Evolutionary conservation across 2,797 vertebrate genomes (phyloP).

Genomic region (Lindbergichthys nudifrons): DNA sequence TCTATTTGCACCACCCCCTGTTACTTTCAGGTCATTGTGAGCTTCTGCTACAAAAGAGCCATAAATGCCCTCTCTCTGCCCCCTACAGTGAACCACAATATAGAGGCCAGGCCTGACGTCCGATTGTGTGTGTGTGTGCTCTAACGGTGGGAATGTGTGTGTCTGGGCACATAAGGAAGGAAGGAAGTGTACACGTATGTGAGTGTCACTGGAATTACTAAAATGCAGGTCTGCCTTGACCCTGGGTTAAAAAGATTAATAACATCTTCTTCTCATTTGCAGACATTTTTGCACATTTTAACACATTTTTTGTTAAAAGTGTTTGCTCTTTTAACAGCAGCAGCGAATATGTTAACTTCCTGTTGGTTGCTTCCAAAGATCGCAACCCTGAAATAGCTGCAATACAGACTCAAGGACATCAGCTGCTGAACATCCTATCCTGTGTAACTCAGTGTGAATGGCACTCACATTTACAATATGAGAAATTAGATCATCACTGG

Average conservation of each 20-base stretch:
- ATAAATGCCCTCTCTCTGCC: conserved; percentile 50
- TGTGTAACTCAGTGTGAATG: neutral
- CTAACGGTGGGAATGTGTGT: neutral
- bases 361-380: conserved; percentile 11
- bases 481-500: conserved; percentile 5
- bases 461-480: neutral
- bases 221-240: conserved; percentile 5
- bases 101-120: conserved; percentile 15
- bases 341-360: neutral
- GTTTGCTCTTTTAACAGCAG: conserved; percentile 21
- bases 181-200: neutral
- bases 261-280: neutral
- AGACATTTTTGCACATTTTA: conserved; percentile 14
- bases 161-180: neutral
- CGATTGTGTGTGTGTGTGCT: conserved; percentile 9
- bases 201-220: neutral
- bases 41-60: conserved; percentile 46
- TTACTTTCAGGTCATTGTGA: conserved; percentile 67
- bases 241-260: neutral
- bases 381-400: conserved; percentile 1
- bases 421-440: neutral
- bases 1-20: conserved; percentile 48
- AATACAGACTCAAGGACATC: conserved; percentile 19
- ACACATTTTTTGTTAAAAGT: too few species aligned
- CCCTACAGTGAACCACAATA: conserved; percentile 53